Evolutionary conservation across 2,113 vertebrate species (phyloP).

Genomic region (Pseudopipra pipra): DNA sequence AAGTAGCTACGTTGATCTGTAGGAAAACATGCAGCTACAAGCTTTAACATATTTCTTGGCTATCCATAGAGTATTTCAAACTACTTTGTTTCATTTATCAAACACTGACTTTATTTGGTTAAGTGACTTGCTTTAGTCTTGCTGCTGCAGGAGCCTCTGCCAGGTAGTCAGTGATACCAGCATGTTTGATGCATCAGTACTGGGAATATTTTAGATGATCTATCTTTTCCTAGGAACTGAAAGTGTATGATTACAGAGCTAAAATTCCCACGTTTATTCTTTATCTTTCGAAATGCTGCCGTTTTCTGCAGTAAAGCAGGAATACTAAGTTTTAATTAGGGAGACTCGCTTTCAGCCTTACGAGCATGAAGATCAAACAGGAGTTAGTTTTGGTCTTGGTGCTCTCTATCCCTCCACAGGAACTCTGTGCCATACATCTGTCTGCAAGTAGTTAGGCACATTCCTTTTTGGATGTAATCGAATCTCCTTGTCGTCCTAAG

Average conservation of each 20-base stretch:
- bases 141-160: not conserved
- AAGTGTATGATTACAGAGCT: not conserved
- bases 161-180: not conserved
- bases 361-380: fast-evolving
- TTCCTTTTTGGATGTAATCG: conserved; percentile 53
- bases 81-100: not conserved
- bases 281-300: not conserved
- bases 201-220: not conserved
- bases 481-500: conserved; percentile 44
- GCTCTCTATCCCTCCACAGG: not conserved
- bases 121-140: not conserved
- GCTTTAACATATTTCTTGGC: not conserved
- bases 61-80: not conserved
- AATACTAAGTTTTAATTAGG: not conserved
- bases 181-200: not conserved
- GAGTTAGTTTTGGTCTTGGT: not conserved
- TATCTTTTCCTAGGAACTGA: not conserved
- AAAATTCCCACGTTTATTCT: not conserved
- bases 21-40: not conserved
- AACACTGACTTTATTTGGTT: not conserved
- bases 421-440: conserved; percentile 57
- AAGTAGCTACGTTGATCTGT: not conserved
- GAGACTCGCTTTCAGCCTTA: not conserved
- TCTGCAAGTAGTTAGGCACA: conserved; percentile 63
- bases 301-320: not conserved